A percentile compares a stretch with the other conserved stretches of the same genome.
These are phyloP conservation scores for Xestia ashworthii DNA, from an alignment of 2,888 invertebrate genomes.

Conservation along the genomic window DNA sequence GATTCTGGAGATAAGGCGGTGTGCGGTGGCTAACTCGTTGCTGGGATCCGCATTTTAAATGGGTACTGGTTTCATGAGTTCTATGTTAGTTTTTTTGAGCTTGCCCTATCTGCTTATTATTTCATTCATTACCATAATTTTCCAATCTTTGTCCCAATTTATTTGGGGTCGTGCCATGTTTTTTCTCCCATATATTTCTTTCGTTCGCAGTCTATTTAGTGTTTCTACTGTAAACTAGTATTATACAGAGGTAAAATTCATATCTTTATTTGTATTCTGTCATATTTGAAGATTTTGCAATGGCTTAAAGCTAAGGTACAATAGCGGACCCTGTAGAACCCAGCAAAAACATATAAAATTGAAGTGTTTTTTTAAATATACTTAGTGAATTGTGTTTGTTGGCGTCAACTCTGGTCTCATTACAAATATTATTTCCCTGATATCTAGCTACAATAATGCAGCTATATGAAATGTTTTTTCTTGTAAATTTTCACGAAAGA, in stretches of 20 bases:
- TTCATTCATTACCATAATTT: background rate
- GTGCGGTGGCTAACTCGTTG: slow-evolving; percentile 1
- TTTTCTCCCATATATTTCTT: background rate
- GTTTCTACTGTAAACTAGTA: background rate
- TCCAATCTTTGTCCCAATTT: background rate
- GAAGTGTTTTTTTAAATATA: too few relatives aligned
- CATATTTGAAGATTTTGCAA: too few relatives aligned
- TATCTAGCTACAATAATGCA: background rate
- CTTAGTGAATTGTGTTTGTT: background rate
- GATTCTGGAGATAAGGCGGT: slow-evolving; percentile 2
- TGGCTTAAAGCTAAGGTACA: too few relatives aligned
- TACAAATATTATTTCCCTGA: background rate
- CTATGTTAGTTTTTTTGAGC: background rate
- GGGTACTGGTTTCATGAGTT: background rate
- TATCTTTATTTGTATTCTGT: too few relatives aligned
- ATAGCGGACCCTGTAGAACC: too few relatives aligned
- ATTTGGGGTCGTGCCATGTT: background rate
- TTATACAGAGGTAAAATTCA: background rate
- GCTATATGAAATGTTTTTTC: background rate
- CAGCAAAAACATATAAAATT: too few relatives aligned
- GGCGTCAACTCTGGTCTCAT: background rate
- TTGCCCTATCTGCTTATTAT: background rate
- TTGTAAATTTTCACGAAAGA: background rate
- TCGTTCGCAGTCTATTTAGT: background rate
- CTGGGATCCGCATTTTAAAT: background rate